Evolutionary conservation across 2,888 invertebrate species (phyloP).

Genomic region (Thymelicus acteon): DNA sequence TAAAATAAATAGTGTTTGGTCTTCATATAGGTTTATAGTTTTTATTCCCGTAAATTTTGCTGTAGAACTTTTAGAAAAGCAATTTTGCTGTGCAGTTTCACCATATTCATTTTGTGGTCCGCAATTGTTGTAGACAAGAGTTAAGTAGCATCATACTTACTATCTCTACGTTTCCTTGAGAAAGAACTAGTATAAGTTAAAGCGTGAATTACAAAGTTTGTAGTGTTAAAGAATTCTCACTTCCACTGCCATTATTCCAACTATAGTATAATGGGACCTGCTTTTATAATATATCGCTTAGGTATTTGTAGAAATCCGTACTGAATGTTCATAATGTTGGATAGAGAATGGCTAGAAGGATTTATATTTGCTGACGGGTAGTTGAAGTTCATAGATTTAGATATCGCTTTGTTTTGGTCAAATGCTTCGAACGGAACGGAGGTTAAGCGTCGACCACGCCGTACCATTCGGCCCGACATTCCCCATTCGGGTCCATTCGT

Average conservation of each 20-base stretch:
- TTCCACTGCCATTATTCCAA: constrained; percentile 26
- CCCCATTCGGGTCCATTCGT: constrained; percentile 33
- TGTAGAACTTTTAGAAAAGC: not conserved
- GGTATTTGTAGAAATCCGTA: constrained; percentile 14
- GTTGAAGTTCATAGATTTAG: constrained; percentile 1
- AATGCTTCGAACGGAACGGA: constrained; percentile 15
- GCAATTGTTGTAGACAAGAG: constrained; percentile 28
- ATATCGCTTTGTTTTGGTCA: constrained; percentile 26
- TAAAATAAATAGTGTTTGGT: constrained; percentile 8
- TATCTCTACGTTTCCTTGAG: constrained; percentile 32
- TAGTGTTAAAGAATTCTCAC: constrained; percentile 36
- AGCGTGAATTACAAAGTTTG: constrained; percentile 35
- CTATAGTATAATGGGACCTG: constrained; percentile 24
- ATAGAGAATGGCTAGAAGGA: not conserved
- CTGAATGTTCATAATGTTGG: constrained; percentile 3
- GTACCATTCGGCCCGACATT: constrained; percentile 25
- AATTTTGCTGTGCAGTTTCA: constrained; percentile 13
- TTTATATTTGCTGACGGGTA: constrained; percentile 3
- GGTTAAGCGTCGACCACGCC: constrained; percentile 19
- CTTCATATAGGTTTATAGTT: not conserved
- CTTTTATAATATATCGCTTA: constrained; percentile 28
- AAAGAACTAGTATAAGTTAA: constrained; percentile 30
- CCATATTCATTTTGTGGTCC: constrained; percentile 28
- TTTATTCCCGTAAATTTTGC: not conserved
- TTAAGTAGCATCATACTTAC: constrained; percentile 32